phyloP scores from a whole-genome alignment of 1,140 invertebrate species.

The Anadara kagoshimensis region DNA sequence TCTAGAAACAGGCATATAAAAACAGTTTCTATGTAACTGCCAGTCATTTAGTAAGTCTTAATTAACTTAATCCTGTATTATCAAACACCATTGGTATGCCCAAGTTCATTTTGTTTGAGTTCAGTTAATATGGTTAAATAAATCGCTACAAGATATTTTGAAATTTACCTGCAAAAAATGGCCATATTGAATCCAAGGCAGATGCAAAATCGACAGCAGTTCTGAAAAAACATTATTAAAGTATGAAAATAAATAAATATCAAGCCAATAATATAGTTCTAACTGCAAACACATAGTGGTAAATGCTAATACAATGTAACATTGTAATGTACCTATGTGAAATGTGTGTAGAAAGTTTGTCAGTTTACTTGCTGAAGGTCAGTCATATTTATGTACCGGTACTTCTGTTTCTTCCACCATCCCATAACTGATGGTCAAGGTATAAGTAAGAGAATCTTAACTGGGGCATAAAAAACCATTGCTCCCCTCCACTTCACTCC shows the following conservation, averaged over 20 bases:
- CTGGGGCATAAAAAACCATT: no score
- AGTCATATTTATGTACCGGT: no score
- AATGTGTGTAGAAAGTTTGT: no score
- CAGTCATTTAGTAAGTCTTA: background rate
- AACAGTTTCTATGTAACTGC: no score
- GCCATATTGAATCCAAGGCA: conserved; percentile 69
- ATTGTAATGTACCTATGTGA: no score
- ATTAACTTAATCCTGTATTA: background rate
- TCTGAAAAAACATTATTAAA: conserved; percentile 45
- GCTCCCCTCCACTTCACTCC: no score
- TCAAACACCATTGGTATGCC: background rate
- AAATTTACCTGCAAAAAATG: conserved; percentile 71
- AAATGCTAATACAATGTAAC: no score
- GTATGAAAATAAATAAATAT: background rate
- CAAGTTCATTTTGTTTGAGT: background rate
- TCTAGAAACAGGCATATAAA: no score
- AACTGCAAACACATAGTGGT: background rate
- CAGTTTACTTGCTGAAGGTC: no score
- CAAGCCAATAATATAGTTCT: background rate
- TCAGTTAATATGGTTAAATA: background rate
- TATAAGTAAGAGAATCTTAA: no score
- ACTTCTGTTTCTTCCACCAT: no score
- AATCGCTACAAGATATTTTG: background rate
- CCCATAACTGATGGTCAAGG: no score
- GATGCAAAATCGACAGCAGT: conserved; percentile 71